These are phyloP conservation scores for Homarus americanus DNA, from an alignment of 1,140 invertebrate species.

Conservation along the genomic window DNA sequence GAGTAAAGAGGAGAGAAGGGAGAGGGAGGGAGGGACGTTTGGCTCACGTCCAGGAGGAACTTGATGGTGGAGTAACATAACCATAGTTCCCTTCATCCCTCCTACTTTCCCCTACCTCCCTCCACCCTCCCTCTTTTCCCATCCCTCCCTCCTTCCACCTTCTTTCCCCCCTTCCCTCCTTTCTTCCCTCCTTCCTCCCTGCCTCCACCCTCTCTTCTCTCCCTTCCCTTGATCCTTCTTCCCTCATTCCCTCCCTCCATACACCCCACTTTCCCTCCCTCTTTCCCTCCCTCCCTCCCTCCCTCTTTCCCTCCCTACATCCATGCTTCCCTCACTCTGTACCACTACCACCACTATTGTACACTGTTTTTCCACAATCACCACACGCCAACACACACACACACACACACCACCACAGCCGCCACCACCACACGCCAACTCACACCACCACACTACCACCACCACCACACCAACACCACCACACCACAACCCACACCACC, in stretches of 20 bases:
- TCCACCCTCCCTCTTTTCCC: too few species aligned
- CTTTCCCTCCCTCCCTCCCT: too few species aligned
- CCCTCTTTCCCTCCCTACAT: background rate
- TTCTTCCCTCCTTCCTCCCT: too few species aligned
- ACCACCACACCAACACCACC: background rate
- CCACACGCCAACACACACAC: background rate
- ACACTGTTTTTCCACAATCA: background rate
- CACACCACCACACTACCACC: background rate
- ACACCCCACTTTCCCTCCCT: too few species aligned
- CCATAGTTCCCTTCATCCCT: too few species aligned
- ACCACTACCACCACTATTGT: background rate
- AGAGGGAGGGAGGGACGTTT: background rate
- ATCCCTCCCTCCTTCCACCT: too few species aligned
- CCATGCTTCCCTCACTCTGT: background rate
- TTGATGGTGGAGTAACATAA: background rate
- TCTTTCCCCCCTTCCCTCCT: too few species aligned
- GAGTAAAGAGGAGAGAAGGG: background rate
- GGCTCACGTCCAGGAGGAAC: background rate
- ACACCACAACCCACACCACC: too few species aligned
- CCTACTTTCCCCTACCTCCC: too few species aligned
- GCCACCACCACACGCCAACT: background rate
- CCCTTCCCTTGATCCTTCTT: too few species aligned
- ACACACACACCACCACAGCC: background rate
- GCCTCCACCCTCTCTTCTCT: too few species aligned
- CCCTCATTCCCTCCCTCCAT: too few species aligned